Percentiles rank a stretch among this genome's conserved stretches.
Evolutionary conservation across 2,888 invertebrate genomes (phyloP).

Genomic region (Drosophila kokeensis): DNA sequence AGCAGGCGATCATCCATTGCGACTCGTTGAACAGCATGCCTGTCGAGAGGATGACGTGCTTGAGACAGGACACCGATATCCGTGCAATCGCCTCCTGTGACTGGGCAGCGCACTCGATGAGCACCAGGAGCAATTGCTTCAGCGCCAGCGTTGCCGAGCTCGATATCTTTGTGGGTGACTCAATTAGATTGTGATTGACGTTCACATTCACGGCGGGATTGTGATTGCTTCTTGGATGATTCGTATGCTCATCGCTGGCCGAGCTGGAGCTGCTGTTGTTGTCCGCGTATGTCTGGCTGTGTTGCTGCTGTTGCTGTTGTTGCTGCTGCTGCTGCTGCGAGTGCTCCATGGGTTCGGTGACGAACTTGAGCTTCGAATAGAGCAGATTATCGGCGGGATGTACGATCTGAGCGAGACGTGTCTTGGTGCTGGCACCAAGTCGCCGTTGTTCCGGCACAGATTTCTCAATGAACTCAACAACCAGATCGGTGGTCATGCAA

Average conservation of each 20-base stretch:
- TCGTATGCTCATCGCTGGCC: conserved; percentile 48
- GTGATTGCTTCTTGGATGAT: conserved; percentile 13
- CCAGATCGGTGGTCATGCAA: conserved; percentile 95
- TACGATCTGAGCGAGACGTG: conserved; percentile 82
- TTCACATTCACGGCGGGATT: conserved; percentile 32
- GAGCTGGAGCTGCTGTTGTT: conserved; percentile 49
- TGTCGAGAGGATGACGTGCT: conserved; percentile 93
- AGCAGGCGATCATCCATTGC: conserved; percentile 95
- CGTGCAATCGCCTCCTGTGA: conserved; percentile 95
- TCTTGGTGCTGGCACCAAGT: conserved; percentile 67
- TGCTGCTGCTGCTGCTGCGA: conserved; percentile 38
- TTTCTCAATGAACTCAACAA: conserved; percentile 93
- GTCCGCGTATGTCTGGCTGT: conserved; percentile 50
- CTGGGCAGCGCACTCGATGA: conserved; percentile 96
- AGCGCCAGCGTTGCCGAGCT: conserved; percentile 91
- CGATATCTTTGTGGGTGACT: conserved; percentile 86
- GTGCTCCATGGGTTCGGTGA: conserved; percentile 79
- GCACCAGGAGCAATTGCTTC: conserved; percentile 92
- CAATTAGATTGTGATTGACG: conserved; percentile 77
- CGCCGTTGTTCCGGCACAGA: conserved; percentile 85
- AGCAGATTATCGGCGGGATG: conserved; percentile 84
- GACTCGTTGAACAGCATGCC: conserved; percentile 92
- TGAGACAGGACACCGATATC: conserved; percentile 95
- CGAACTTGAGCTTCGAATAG: conserved; percentile 84
- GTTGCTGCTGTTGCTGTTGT: conserved; percentile 29